Base-by-base conservation (phyloP, 2,888 invertebrate species). In the Andrena marginata region DNA sequence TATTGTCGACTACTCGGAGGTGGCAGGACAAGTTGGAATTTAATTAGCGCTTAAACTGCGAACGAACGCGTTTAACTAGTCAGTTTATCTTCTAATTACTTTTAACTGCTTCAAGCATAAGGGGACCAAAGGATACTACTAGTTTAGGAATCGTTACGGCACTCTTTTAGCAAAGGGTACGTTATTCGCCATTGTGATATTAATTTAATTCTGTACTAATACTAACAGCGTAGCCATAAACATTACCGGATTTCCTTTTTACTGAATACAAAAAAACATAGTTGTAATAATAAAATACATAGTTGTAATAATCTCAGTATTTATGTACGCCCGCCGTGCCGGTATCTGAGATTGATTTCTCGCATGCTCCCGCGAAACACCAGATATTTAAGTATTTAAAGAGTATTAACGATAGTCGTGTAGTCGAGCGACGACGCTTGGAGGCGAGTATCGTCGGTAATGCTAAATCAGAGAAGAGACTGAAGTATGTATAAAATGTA, bases 401-500 rank as follows among this genome's bases (percentile, higher is more conserved):
- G 75, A 78, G 73, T 82, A 85, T 82, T 86, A 70, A 74, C 23
- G 56, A 16, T 56, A 26, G 56, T 20, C 13, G 8, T 13, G 23
- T 23, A 10, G 56, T 3, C 48, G 23, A n/a, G 49, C 62, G 31
- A 67, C 49, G 29, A 56, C 71, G 10, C 26, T 31, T 63, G 10
- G 56, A 51, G 23, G 23, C 33, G 51, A 69, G 35, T 42, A 20
- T 56, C 26, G 31, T 23, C 20, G 51, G 59, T 16, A 71, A 51
- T 35, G 23, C 20, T 67, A 60, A 71, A 60, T 65, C 23, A 29
- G 59, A 60, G 26, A 64, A 74, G 71, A 85, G 84, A 85, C 85
- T 80, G 85, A 85, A 71, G 42, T 26, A 48, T 33, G 16, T 77
- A 56, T 64, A 62, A 77, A 72, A 82, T 74, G 35, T 67, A 13